Evolutionary conservation across 1,140 invertebrate genomes (phyloP).

Genomic region (Papilio xuthus): DNA sequence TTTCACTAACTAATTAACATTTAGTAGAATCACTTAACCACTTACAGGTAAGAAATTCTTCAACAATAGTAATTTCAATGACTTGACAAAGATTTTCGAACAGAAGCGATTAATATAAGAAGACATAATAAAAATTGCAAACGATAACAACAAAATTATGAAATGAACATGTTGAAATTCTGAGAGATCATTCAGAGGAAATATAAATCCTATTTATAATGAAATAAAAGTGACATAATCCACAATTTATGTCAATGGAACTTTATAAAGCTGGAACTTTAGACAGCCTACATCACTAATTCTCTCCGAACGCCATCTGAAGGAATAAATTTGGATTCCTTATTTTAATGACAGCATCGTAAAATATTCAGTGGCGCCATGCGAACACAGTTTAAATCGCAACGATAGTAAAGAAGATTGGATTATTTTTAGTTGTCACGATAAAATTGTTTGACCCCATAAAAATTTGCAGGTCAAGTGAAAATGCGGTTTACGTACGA

Average conservation of each 20-base stretch:
- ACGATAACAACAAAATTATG: background rate
- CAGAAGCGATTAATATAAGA: background rate
- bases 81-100: background rate
- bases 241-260: conserved; percentile 35
- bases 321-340: conserved; percentile 34
- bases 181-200: background rate
- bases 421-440: conserved; percentile 38
- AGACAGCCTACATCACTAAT: conserved; percentile 36
- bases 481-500: conserved; percentile 36
- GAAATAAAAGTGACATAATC: conserved; percentile 29
- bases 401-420: conserved; percentile 22
- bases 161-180: background rate
- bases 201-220: conserved; percentile 31
- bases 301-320: conserved; percentile 18
- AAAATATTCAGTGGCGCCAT: conserved; percentile 27
- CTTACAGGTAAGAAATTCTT: background rate
- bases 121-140: too few relatives aligned
- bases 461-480: conserved; percentile 38
- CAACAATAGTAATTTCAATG: background rate
- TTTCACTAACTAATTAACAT: conserved; percentile 2
- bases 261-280: conserved; percentile 27
- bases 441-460: conserved; percentile 38
- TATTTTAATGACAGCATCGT: conserved; percentile 34
- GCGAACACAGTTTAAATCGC: conserved; percentile 28
- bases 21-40: background rate